A percentile compares a stretch with the other conserved stretches of the same genome.
These are phyloP conservation scores for Cnemophilus loriae DNA, from an alignment of 2,113 vertebrate genomes.

Conservation along the genomic window DNA sequence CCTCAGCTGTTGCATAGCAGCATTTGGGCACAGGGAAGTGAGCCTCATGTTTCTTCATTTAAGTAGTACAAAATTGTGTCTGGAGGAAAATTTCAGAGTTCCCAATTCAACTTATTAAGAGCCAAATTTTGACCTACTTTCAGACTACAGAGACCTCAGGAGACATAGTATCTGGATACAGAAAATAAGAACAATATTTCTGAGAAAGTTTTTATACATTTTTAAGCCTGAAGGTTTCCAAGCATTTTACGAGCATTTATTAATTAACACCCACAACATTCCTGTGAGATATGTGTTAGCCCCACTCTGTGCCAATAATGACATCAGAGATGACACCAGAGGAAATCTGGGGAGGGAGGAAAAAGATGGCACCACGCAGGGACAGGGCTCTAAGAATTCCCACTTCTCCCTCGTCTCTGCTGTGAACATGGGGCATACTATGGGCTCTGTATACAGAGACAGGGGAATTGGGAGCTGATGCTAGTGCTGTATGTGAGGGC, in stretches of 20 bases:
- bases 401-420: neutral
- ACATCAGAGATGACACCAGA: neutral
- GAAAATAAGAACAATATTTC: slow-evolving; percentile 12
- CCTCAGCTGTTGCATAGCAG: neutral
- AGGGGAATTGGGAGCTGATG: neutral
- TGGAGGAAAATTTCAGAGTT: slow-evolving; percentile 28
- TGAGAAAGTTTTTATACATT: neutral
- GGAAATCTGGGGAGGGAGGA: neutral
- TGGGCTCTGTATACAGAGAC: neutral
- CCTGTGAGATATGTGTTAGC: neutral
- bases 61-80: neutral
- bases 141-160: neutral
- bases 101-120: slow-evolving; percentile 11
- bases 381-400: neutral
- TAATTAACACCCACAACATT: slow-evolving; percentile 13
- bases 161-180: neutral
- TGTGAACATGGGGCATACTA: neutral
- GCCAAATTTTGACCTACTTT: slow-evolving; percentile 42
- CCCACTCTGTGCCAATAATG: neutral
- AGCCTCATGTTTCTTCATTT: neutral
- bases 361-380: neutral
- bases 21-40: fast-evolving
- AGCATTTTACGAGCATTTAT: neutral
- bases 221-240: slow-evolving; percentile 2
- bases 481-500: neutral